phyloP scores from a whole-genome alignment of 2,888 invertebrate species.

The Catocala nupta region DNA sequence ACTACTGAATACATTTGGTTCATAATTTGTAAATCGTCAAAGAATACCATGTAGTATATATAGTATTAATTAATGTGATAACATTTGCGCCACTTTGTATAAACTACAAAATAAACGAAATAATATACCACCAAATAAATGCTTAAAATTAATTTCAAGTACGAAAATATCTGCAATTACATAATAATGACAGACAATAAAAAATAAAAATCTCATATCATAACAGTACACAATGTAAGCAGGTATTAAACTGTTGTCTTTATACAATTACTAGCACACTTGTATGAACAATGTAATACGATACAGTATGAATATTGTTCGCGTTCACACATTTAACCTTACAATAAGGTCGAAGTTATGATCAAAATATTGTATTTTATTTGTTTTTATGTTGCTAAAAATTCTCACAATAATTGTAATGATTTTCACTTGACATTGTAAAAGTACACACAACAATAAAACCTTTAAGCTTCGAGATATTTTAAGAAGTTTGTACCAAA shows the following conservation, averaged over 20 bases:
- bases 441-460: neutral
- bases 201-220: neutral
- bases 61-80: too few relatives aligned
- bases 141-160: too few relatives aligned
- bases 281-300: slow-evolving; percentile 35
- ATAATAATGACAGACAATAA: neutral
- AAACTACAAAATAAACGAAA: too few relatives aligned
- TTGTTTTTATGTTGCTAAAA: slow-evolving; percentile 29
- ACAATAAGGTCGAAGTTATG: slow-evolving; percentile 40
- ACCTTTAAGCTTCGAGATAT: neutral
- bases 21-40: too few relatives aligned
- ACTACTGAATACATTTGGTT: too few relatives aligned
- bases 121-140: too few relatives aligned
- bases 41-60: too few relatives aligned
- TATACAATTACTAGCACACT: slow-evolving; percentile 16
- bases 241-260: neutral
- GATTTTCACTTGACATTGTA: slow-evolving; percentile 25
- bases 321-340: slow-evolving; percentile 42
- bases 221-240: neutral
- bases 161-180: neutral
- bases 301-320: slow-evolving; percentile 34
- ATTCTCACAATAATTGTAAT: slow-evolving; percentile 46
- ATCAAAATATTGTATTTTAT: slow-evolving; percentile 29
- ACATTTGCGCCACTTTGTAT: too few relatives aligned
- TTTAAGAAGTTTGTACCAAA: neutral